Base-by-base conservation (phyloP, 2,113 vertebrate genomes). In the Podarcis raffonei region DNA sequence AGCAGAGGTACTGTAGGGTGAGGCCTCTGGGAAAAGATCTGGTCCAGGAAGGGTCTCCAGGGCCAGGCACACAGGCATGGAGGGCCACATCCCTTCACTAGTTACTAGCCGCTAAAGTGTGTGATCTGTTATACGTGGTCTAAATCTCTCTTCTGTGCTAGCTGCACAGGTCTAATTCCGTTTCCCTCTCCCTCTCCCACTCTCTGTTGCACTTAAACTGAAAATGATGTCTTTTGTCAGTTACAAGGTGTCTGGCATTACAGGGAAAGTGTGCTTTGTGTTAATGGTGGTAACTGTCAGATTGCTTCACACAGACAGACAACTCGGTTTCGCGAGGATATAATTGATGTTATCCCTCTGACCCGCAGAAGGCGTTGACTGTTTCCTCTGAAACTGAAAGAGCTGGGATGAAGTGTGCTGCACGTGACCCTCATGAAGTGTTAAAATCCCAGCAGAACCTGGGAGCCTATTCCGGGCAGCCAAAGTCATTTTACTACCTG, bases 361-460 rank as follows among this genome's bases (percentile, higher is more conserved):
- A 11, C 69, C 76, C 15, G 78, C 42, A 79, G 76, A 87, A 92
- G 87, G 22, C 18, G 83, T 86, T 7, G 11, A 39, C 1, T 83
- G 90, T 87, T 76, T 53, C 84, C 92, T 89, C 68, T 84, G 91
- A 86, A 90, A 69, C 22, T 78, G 57, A 48, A 65, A 81, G 32
- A 48, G 48, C 16, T 37, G 35, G 72, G n/a, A 76, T 85, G 72
- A 4, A 87, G 84, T 1, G 6, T 7, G 32, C 74, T 27, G 59
- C 59, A 62, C 3, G 72, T 74, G 72, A 74, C 5, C 72, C 15
- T 77, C 13, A 3, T 15, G 0, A 4, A 76, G 37, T 25, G 15
- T 59, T 18, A 20, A 83, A 84, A 77, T 37, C 57, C 71, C 32
- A 27, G n/a, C 12, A 8, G 65, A 16, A 5, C 6, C 57, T 7